Evolutionary conservation across 2,113 vertebrate genomes (phyloP), one percentile per base, ranked within the genome.

Genomic region (Chionodraco myersi): DNA sequence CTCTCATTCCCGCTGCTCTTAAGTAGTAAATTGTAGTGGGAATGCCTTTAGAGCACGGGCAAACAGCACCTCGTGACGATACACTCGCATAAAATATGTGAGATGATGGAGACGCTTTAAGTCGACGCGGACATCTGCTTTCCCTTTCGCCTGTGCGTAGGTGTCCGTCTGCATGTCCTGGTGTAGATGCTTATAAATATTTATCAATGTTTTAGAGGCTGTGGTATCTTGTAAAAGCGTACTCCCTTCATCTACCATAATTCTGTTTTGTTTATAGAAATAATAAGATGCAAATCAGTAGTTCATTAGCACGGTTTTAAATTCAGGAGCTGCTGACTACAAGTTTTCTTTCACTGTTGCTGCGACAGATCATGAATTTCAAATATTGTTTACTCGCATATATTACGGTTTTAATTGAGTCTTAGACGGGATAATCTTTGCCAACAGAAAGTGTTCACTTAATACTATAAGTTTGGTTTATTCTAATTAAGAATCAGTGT

Each of bases 221-320:
- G 13, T 34, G 66, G 60, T 60, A 68, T 36, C 53, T 59, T 52
- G 61, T 57, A 41, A 21, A 66, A 65, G 16, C 14, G 3, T 5
- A 34, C 1, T 74, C 47, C 7, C 36, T 54, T 68, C 8, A 44
- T 45, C 34, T 56, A 57, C 57, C 26, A 44, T 34, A 26, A 6
- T 65, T 10, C 36, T 53, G 18, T 64, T 80, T 67, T 67, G 61
- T 66, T 21, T 11, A 62, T 60, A 71, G 26, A 15, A 11, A 59
- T 52, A 8, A 21, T 64, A 52, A 36, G 51, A 82, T 86, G 79
- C 67, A 83, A 74, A 87, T 83, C 62, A 63, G 44, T 57, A 49
- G 10, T 70, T 87, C 72, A 82, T 86, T 73, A 80, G 44, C 10
- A 26, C 48, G 26, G 51, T 63, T 79, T 63, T 64, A 58, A 68